These are phyloP conservation scores for Ephialtes manifestator DNA, from an alignment of 2,888 invertebrate species.

Conservation along the genomic window DNA sequence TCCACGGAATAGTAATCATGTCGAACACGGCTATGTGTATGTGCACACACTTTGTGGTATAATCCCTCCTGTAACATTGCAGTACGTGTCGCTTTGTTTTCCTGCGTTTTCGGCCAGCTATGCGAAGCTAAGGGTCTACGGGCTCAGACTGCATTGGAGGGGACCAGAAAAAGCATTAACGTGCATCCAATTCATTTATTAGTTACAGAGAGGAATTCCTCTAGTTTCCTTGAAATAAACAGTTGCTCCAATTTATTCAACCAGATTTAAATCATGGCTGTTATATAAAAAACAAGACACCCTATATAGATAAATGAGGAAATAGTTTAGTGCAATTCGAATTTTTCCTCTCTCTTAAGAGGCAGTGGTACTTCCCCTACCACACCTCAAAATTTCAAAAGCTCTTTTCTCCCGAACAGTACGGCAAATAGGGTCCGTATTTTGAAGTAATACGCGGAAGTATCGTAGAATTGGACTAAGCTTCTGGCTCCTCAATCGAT, in stretches of 20 bases:
- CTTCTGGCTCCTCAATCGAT: no score
- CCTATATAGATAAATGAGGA: no score
- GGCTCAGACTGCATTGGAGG: background rate
- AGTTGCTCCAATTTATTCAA: background rate
- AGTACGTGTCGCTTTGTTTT: conserved; percentile 50
- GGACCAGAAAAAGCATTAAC: background rate
- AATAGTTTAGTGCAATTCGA: no score
- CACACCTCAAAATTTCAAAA: no score
- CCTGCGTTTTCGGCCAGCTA: conserved; percentile 16
- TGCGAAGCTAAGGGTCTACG: background rate
- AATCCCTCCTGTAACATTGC: conserved; percentile 34
- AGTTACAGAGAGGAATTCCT: background rate
- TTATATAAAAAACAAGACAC: no score
- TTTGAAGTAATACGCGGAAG: no score
- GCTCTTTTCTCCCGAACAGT: no score
- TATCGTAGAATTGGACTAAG: no score
- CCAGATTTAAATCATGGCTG: no score
- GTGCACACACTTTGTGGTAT: conserved; percentile 28
- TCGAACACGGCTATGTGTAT: conserved; percentile 81
- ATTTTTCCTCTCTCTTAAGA: no score
- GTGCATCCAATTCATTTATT: background rate
- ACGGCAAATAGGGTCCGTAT: no score
- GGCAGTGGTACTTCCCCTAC: no score
- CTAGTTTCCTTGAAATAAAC: background rate
- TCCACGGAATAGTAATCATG: conserved; percentile 84